Percentiles rank a stretch among this genome's conserved stretches.
phyloP scores from a whole-genome alignment of 2,797 vertebrate species.

The Labroides dimidiatus region DNA sequence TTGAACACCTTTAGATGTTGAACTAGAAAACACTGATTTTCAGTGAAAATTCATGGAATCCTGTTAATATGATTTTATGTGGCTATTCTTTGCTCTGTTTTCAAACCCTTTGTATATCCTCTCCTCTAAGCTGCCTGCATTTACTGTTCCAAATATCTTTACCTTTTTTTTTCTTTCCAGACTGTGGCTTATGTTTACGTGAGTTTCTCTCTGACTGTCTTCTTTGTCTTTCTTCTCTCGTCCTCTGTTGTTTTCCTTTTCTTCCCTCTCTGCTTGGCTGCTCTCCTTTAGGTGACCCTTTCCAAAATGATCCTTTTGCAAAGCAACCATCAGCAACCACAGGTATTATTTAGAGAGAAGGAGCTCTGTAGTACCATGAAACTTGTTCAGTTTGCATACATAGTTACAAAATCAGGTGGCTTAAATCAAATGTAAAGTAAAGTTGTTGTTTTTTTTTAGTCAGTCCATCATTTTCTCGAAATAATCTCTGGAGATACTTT shows the following conservation, averaged over 20 bases:
- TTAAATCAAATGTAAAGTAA: neutral
- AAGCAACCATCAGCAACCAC: constrained; percentile 86
- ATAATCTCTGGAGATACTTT: too few relatives aligned
- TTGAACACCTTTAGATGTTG: too few relatives aligned
- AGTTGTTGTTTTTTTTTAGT: too few relatives aligned
- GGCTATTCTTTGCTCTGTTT: neutral
- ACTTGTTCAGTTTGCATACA: neutral
- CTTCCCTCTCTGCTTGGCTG: constrained; percentile 32
- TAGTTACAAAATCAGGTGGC: neutral
- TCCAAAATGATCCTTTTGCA: constrained; percentile 94
- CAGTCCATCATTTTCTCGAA: too few relatives aligned
- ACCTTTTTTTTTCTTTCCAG: constrained; percentile 9
- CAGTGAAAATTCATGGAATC: too few relatives aligned
- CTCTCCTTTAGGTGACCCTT: constrained; percentile 89
- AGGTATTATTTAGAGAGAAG: constrained; percentile 80
- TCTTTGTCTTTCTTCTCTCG: constrained; percentile 7
- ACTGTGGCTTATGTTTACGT: constrained; percentile 27
- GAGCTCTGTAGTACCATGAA: neutral
- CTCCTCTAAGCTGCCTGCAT: neutral
- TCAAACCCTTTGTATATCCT: neutral
- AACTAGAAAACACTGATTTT: too few relatives aligned
- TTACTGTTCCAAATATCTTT: constrained; percentile 9
- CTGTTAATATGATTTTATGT: too few relatives aligned
- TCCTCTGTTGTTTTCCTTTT: constrained; percentile 13
- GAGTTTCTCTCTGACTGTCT: constrained; percentile 36